These are phyloP conservation scores for Drosophila sp. DNA, from an alignment of 1,140 invertebrate species.

Conservation along the genomic window DNA sequence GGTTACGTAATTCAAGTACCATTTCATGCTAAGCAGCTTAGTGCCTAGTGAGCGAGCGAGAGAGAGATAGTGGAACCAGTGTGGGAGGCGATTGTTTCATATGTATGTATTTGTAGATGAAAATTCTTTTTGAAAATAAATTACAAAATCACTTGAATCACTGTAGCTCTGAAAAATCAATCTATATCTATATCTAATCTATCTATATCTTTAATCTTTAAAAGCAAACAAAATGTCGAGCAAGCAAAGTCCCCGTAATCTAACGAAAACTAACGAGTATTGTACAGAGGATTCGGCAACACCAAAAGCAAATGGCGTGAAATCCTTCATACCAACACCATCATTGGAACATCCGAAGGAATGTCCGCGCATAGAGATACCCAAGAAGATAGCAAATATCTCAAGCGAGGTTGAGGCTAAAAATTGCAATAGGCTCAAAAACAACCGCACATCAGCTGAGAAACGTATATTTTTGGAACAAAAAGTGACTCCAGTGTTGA, in stretches of 20 bases:
- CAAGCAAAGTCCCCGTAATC: background rate
- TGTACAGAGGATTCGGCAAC: background rate
- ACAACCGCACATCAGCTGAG: constrained; percentile 22
- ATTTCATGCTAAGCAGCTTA: constrained; percentile 45
- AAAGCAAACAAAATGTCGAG: background rate
- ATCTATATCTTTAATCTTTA: background rate
- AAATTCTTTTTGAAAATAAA: constrained; percentile 34
- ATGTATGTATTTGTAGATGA: background rate
- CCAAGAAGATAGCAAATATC: background rate
- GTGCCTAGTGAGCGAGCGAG: constrained; percentile 1
- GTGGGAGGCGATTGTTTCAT: background rate
- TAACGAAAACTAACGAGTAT: background rate
- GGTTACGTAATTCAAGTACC: background rate
- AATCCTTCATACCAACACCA: background rate
- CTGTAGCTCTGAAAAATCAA: background rate
- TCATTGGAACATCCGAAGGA: background rate
- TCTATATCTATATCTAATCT: background rate
- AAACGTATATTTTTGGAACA: constrained; percentile 42
- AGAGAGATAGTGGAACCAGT: no score
- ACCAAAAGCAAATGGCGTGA: background rate
- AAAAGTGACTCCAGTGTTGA: constrained; percentile 57
- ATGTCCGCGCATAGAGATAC: constrained; percentile 19
- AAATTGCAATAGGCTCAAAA: constrained; percentile 17
- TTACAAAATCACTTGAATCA: background rate
- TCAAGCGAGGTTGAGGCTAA: background rate